Conservation (phyloP, 1,140 invertebrate species). For the Procambarus clarkii region DNA sequence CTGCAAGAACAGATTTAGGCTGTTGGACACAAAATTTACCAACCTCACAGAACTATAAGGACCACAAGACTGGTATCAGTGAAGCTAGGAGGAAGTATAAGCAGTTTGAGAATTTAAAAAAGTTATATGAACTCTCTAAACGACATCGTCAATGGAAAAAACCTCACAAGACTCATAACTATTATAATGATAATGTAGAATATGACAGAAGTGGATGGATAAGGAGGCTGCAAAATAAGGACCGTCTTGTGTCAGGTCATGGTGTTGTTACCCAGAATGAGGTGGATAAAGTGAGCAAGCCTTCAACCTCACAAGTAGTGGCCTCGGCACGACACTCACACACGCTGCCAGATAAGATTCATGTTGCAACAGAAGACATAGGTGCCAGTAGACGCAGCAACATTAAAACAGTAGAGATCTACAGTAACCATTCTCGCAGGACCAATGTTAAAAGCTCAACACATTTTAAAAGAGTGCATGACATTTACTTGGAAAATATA, state of each 20-base stretch:
- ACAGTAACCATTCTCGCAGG: not conserved
- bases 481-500: not conserved
- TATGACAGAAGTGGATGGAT: not conserved
- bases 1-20: not conserved
- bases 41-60: not conserved
- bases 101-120: not conserved
- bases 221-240: not conserved
- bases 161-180: not conserved
- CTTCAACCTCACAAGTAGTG: not conserved
- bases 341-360: too few species aligned
- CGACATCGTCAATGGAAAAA: not conserved
- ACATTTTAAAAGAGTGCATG: not conserved
- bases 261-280: not conserved
- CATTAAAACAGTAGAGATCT: not conserved
- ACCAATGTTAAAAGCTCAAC: not conserved
- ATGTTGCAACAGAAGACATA: not conserved
- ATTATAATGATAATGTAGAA: not conserved
- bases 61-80: not conserved
- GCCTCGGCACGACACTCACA: not conserved
- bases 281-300: not conserved
- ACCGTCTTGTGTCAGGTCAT: not conserved
- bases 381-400: not conserved
- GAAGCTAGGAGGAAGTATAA: not conserved
- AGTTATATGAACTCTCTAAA: not conserved
- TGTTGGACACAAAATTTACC: not conserved